Conservation (phyloP, 2,888 invertebrate genomes). For the Tachystola acroxantha region DNA sequence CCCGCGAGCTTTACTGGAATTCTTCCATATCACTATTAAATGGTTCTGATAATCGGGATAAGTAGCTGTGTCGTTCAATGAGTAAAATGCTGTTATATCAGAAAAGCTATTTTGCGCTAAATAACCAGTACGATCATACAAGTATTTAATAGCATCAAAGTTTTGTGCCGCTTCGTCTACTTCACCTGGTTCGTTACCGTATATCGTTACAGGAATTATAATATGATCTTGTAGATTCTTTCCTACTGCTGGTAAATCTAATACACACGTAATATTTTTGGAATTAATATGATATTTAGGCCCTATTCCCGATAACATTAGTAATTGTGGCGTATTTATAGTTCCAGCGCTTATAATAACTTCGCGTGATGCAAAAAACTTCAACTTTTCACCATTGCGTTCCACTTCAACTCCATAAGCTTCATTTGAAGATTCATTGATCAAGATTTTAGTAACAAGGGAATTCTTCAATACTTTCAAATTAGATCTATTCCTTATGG, state of each 20-base stretch:
- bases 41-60: conserved; percentile 33
- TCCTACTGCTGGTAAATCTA: conserved; percentile 66
- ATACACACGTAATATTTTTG: conserved; percentile 44
- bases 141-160: conserved; percentile 60
- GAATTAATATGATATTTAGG: conserved; percentile 46
- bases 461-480: conserved; percentile 61
- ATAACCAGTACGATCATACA: conserved; percentile 67
- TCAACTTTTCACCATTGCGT: conserved; percentile 21
- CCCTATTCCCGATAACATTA: conserved; percentile 74
- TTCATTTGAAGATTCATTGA: conserved; percentile 48
- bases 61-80: background rate
- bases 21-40: conserved; percentile 35
- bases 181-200: conserved; percentile 33
- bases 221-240: conserved; percentile 75
- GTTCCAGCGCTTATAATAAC: conserved; percentile 67
- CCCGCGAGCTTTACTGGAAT: conserved; percentile 17
- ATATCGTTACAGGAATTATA: conserved; percentile 48
- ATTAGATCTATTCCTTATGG: conserved; percentile 34
- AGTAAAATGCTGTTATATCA: conserved; percentile 1
- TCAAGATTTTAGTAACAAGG: conserved; percentile 64
- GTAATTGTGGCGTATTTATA: conserved; percentile 67
- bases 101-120: conserved; percentile 49
- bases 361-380: conserved; percentile 46
- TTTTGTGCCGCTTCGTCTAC: conserved; percentile 26
- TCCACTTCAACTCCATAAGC: conserved; percentile 54